These are phyloP conservation scores for Chloroceryle inda DNA, from an alignment of 2,797 vertebrate genomes.

Conservation along the genomic window DNA sequence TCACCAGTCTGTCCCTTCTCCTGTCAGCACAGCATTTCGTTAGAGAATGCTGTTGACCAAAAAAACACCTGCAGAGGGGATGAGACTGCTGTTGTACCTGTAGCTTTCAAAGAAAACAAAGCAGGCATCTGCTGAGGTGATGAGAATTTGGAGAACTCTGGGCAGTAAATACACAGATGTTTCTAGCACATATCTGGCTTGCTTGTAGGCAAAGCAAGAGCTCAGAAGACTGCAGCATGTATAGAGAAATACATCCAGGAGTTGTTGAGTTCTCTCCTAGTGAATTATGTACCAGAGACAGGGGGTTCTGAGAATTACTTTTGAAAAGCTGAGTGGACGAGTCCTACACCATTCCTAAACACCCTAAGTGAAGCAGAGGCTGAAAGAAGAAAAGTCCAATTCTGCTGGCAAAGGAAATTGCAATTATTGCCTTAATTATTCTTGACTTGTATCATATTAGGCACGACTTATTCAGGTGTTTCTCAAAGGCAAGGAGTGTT, in stretches of 20 bases:
- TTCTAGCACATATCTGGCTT: background rate
- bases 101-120: background rate
- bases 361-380: background rate
- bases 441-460: background rate
- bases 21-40: background rate
- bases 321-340: background rate
- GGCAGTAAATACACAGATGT: background rate
- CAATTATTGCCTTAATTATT: slow-evolving; percentile 11
- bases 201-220: background rate
- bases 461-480: slow-evolving; percentile 17
- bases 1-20: slow-evolving; percentile 4
- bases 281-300: background rate
- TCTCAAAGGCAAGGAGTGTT: background rate
- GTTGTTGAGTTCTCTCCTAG: background rate
- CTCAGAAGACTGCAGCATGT: background rate
- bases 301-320: background rate
- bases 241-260: background rate
- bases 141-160: slow-evolving; percentile 19
- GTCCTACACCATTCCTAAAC: background rate
- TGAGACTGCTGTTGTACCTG: background rate
- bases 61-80: slow-evolving; percentile 20
- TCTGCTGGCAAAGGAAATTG: background rate
- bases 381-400: background rate
- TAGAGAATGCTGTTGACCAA: slow-evolving; percentile 6
- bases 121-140: background rate